Evolutionary conservation across 2,113 vertebrate species (phyloP), one percentile per base, ranked within the genome.

Genomic region (Capreolus pygargus): DNA sequence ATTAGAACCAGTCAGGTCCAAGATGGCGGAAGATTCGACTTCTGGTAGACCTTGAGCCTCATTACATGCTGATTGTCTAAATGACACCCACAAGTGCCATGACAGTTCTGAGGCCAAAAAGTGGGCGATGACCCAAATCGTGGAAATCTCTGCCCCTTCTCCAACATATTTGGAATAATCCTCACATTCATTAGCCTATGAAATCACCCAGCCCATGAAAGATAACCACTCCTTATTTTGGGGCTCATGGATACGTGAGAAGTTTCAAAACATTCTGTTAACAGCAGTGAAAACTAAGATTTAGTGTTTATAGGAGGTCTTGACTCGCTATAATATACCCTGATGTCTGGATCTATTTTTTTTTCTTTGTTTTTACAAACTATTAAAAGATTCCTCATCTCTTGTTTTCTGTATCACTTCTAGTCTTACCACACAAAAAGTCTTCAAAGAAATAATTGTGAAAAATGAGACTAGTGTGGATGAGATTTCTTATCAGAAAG

Each of bases 301-400:
- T 84, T 60, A 61, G 54, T 8, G 2, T 91, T 89, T 70, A 33
- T 9, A 30, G 33, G 50, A 55, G 12, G 7, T 79, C 43, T 78
- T 50, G 79, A 27, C 50, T 83, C 10, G 27, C 33, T 79, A 0
- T 54, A 39, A 45, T 23, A 81, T 39, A 64, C 50, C 60, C 54
- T 55, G 30, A 67, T 82, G 28, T 81, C 54, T 58, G 36, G 67
- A 1, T 54, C 4, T 58, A 4, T 57, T 30, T 50, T 94, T 94
- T 91, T 55, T 89, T 45, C 2, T 95, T 85, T 76, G 54, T 93
- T 96, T 89, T 94, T 94, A 91, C 52, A 27, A 87, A 76, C 28
- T 76, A 61, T 6, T 43, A 39, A 85, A 15, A 92, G n/a, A 60
- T 25, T 54, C 16, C 4, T 57, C 10, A n/a, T 25, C 23, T 43